Evolutionary conservation across 2,113 vertebrate genomes (phyloP).

Genomic region (Xiphias gladius): DNA sequence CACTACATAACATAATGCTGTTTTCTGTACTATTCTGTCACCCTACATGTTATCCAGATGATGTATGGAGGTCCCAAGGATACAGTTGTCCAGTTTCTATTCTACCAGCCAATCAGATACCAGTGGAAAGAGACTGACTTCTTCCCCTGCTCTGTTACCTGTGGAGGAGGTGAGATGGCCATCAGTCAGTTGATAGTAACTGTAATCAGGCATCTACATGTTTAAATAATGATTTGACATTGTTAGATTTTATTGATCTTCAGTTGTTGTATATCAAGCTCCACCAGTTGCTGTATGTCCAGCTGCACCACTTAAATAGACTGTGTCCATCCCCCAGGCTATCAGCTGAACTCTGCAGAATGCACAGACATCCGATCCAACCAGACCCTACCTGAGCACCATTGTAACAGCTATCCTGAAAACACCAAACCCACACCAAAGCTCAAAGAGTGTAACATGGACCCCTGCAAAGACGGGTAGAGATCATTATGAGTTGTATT

Average conservation of each 20-base stretch:
- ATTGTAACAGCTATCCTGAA: conserved; percentile 92
- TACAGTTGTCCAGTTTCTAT: conserved; percentile 91
- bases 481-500: conserved; percentile 7
- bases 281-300: neutral
- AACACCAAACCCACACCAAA: conserved; percentile 95
- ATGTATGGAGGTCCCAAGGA: conserved; percentile 88
- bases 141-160: conserved; percentile 94
- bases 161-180: conserved; percentile 90
- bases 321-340: conserved; percentile 80
- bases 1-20: neutral
- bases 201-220: neutral
- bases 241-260: neutral
- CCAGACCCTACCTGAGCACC: conserved; percentile 89
- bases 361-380: conserved; percentile 91
- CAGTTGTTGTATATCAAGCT: neutral
- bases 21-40: neutral
- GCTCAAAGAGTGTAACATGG: conserved; percentile 95
- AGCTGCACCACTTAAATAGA: neutral
- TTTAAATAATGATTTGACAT: neutral
- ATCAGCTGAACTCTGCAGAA: conserved; percentile 96
- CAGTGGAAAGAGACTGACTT: conserved; percentile 96
- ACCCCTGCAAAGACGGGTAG: conserved; percentile 93
- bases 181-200: neutral
- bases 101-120: conserved; percentile 94
- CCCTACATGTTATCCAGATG: conserved; percentile 81